A percentile compares a stretch with the other conserved stretches of the same genome.
Evolutionary conservation across 1,140 invertebrate species (phyloP).

Genomic region (Sinella curviseta): DNA sequence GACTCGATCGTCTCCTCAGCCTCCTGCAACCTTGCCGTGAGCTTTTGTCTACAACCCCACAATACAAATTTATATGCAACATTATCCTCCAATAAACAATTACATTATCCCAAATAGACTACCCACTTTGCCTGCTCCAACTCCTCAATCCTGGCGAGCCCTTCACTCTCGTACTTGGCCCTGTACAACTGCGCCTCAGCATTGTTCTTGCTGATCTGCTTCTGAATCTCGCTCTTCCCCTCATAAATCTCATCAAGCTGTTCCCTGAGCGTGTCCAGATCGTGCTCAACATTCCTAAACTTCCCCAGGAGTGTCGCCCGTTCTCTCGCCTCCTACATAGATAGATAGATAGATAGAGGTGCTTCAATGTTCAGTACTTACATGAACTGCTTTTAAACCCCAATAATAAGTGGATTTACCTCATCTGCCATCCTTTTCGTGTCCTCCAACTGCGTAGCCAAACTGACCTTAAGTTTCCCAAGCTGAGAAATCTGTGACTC

Average conservation of each 20-base stretch:
- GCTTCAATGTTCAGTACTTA: no score
- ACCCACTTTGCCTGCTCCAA: constrained; percentile 90
- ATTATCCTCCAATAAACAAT: background rate
- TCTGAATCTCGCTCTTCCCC: constrained; percentile 88
- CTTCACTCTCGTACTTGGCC: constrained; percentile 95
- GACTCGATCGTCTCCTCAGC: constrained; percentile 96
- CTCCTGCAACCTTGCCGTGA: constrained; percentile 92
- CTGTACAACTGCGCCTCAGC: constrained; percentile 90
- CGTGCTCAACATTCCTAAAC: constrained; percentile 96
- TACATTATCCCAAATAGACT: no score
- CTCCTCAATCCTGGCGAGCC: constrained; percentile 93
- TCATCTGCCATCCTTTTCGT: constrained; percentile 94
- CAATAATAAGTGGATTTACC: no score
- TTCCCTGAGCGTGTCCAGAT: constrained; percentile 94
- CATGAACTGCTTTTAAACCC: no score
- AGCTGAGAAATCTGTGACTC: constrained; percentile 94
- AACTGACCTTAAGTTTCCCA: constrained; percentile 92
- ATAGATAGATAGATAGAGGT: no score
- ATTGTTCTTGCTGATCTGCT: constrained; percentile 96
- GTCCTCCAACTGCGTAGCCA: constrained; percentile 93
- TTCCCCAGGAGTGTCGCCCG: constrained; percentile 88
- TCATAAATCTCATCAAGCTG: constrained; percentile 96
- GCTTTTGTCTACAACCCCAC: constrained; percentile 67
- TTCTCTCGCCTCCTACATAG: constrained; percentile 91
- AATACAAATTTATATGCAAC: background rate